Evolutionary conservation across 2,888 invertebrate genomes (phyloP).

Genomic region (Diabrotica balteata): DNA sequence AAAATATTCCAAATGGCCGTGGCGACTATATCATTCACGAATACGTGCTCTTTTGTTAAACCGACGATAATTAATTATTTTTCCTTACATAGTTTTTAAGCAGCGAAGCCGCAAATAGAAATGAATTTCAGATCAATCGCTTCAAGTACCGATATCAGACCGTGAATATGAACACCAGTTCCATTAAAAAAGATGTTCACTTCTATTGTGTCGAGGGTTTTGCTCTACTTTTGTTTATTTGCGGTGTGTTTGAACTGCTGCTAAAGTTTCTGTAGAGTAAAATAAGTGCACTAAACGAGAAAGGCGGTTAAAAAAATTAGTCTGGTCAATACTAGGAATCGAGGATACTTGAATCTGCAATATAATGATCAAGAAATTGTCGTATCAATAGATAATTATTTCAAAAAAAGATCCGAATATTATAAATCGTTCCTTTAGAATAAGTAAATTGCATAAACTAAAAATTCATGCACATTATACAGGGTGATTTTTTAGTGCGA

Average conservation of each 20-base stretch:
- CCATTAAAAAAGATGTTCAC: slow-evolving; percentile 12
- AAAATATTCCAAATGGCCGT: slow-evolving; percentile 26
- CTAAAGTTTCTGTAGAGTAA: no score
- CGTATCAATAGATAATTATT: no score
- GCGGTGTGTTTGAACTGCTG: neutral
- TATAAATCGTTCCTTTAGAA: no score
- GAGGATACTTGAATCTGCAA: no score
- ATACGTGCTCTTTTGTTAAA: slow-evolving; percentile 35
- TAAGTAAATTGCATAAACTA: no score
- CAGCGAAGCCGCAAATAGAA: slow-evolving; percentile 23
- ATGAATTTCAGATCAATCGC: slow-evolving; percentile 16
- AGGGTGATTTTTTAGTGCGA: no score
- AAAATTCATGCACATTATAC: no score
- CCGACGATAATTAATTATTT: slow-evolving; percentile 36
- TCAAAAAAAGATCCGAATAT: no score
- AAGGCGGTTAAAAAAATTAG: no score
- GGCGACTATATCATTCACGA: slow-evolving; percentile 34
- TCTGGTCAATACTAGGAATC: no score
- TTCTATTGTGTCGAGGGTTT: slow-evolving; percentile 12
- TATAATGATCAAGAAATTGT: no score
- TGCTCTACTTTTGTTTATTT: slow-evolving; percentile 15
- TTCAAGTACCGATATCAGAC: slow-evolving; percentile 20
- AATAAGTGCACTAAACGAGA: no score
- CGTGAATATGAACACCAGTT: slow-evolving; percentile 14
- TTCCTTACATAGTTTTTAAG: slow-evolving; percentile 31